Evolutionary conservation across 2,888 invertebrate genomes (phyloP).

Genomic region (Morpho deidamia): DNA sequence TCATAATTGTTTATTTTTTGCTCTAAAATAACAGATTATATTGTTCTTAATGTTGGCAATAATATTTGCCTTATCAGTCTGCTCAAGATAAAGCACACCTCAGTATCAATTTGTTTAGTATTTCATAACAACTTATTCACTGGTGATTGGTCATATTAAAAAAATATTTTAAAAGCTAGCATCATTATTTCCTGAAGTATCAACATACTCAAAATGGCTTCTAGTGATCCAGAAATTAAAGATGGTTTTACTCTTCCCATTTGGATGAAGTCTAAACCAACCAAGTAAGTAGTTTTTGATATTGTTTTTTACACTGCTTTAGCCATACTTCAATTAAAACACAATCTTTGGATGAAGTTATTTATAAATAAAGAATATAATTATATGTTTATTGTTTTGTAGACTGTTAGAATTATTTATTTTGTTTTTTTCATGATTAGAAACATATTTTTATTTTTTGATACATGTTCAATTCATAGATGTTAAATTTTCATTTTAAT

Average conservation of each 20-base stretch:
- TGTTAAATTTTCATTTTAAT: too few species aligned
- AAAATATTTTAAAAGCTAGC: not conserved
- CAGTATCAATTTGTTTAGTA: conserved; percentile 36
- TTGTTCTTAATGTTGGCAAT: conserved; percentile 39
- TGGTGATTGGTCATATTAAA: conserved; percentile 28
- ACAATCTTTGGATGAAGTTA: too few species aligned
- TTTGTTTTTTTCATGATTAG: too few species aligned
- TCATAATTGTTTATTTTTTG: not conserved
- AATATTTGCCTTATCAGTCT: conserved; percentile 66
- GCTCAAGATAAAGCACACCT: conserved; percentile 58
- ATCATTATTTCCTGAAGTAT: not conserved
- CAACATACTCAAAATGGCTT: conserved; percentile 45
- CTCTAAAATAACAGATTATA: not conserved
- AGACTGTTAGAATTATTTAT: too few species aligned
- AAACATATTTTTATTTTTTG: too few species aligned
- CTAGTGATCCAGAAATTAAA: conserved; percentile 78
- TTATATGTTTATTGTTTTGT: too few species aligned
- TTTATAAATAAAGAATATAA: too few species aligned
- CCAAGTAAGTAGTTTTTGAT: conserved; percentile 58
- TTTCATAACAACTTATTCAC: conserved; percentile 35
- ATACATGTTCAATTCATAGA: too few species aligned
- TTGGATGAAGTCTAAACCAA: conserved; percentile 86
- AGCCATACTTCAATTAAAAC: not conserved
- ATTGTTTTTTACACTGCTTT: not conserved
- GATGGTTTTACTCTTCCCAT: conserved; percentile 82